Evolutionary conservation across 2,888 invertebrate genomes (phyloP).

Genomic region (Mesopsocus fuscifrons): DNA sequence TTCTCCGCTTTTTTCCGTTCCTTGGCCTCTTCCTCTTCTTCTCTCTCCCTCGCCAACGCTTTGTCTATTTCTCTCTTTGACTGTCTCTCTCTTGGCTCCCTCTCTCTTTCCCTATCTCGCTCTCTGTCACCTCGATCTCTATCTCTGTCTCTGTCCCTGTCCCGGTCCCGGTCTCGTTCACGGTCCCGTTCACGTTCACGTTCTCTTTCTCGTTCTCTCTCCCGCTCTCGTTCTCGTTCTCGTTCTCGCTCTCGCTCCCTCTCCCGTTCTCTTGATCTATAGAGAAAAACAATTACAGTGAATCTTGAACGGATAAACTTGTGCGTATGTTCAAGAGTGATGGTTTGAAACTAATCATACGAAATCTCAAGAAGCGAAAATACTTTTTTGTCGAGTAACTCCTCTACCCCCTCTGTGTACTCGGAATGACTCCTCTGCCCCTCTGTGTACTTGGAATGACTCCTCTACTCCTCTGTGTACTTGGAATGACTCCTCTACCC

Average conservation of each 20-base stretch:
- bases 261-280: slow-evolving; percentile 22
- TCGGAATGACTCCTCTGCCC: too few species aligned
- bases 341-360: neutral
- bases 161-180: slow-evolving; percentile 20
- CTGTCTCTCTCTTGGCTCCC: slow-evolving; percentile 18
- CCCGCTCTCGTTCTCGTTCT: slow-evolving; percentile 25
- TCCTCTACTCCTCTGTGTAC: too few species aligned
- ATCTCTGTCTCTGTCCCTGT: slow-evolving; percentile 13
- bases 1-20: slow-evolving; percentile 81
- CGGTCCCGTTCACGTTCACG: slow-evolving; percentile 29
- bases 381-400: too few species aligned
- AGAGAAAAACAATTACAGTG: neutral
- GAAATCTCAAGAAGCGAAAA: too few species aligned
- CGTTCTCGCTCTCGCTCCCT: slow-evolving; percentile 24
- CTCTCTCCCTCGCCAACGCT: slow-evolving; percentile 54
- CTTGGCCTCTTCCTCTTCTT: slow-evolving; percentile 80
- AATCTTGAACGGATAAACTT: neutral
- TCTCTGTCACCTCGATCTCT: slow-evolving; percentile 10
- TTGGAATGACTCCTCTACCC: too few species aligned
- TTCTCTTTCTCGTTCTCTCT: slow-evolving; percentile 28
- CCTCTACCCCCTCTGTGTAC: too few species aligned
- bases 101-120: slow-evolving; percentile 19
- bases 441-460: too few species aligned
- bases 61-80: slow-evolving; percentile 25
- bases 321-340: neutral